Evolutionary conservation across 2,797 vertebrate genomes (phyloP), one percentile per base, ranked within the genome.

Genomic region (Dendrocincla fuliginosa): DNA sequence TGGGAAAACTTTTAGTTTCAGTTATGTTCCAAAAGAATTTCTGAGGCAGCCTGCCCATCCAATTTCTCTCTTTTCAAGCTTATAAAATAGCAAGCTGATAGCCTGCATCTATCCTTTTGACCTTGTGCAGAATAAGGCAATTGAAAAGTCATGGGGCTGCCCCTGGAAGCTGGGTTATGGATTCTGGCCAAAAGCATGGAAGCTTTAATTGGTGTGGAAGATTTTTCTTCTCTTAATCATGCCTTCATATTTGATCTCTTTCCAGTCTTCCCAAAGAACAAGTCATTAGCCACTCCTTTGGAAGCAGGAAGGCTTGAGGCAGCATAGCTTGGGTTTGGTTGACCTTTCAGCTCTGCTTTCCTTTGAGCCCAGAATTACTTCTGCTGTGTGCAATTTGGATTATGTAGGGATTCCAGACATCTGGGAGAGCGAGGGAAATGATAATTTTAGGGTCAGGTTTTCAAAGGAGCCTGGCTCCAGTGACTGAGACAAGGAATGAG

Each of bases 261-360:
- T 95, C 75, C 75, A 83, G 81, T 90, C 42, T 92, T 90, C 71
- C 78, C 42, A 82, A 95, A 90, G 83, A 95, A 44, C 32, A 89
- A 82, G 84, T 90, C 78, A 64, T 94, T 89, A 96, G 56, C 78
- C 39, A 57, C 81, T 85, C 67, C 73, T 83, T 68, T 90, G 90
- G 69, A 93, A 89, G 63, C 84, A 84, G 67, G 94, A 87, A 90
- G 60, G 33, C 74, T 69, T 33, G 44, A 90, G 63, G 37, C 59
- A 82, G 56, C 44, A 30, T 41, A 44, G 68, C 41, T 84, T 84
- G 77, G 76, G 60, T 64, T 82, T 82, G 24, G 73, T 81, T 87
- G 75, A 89, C 71, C 60, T 93, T 91, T 94, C 61, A 82, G 65
- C n/a, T 75, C 60, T 87, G 15, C 81, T 78, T 90, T 70, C 53